Base-by-base conservation (phyloP, 2,797 vertebrate genomes). In the Sebastes cheni region DNA sequence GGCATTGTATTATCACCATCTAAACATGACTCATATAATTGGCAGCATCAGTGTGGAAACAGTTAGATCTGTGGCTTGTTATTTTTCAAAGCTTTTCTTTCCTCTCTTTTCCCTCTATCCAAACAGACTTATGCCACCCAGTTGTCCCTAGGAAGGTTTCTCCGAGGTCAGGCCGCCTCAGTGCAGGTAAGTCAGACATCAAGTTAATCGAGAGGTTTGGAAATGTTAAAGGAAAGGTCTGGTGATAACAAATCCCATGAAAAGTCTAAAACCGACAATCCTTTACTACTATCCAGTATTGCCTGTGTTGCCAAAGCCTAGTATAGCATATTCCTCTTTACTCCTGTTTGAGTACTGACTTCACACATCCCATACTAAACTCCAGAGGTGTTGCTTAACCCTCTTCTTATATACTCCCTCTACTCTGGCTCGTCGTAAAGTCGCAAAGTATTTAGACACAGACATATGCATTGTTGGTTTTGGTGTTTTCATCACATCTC, bases 141-240 rank as follows among this genome's bases (percentile, higher is more conserved):
- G 92, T 94, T 2, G 85, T 97, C 85, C 94, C 95, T 5, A 97
- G 97, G 91, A 99, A 97, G 78, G 95, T 97, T 2, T 95, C 98
- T 83, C 98, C 97, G 89, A 96, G 97, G 52, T 95, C 98, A 8
- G 95, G 97, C 84, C 94, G 97, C 67, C 97, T 99, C 11, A 97
- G 94, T 22, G 96, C 97, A 95, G 95, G 98, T 99, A 93, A 96
- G 95, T 88, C 61, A 18, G 6, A 67, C 39, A 25, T n/a, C 3
- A 2, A 54, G 54, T 52, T 29, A 18, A 32, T 59, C 2, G 0
- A 77, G 16, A 29, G n/a, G 2, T 62, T 59, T 25, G 8, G 13
- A 70, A 66, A 75, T 73, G 5, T 32, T 46, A 16, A 82, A 50
- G 2, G 10, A 61, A 13, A 18, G 46, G 6, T 8, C n/a, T 27